These are phyloP conservation scores for Tetramorium simillimum DNA, from an alignment of 1,140 invertebrate genomes.

Conservation along the genomic window DNA sequence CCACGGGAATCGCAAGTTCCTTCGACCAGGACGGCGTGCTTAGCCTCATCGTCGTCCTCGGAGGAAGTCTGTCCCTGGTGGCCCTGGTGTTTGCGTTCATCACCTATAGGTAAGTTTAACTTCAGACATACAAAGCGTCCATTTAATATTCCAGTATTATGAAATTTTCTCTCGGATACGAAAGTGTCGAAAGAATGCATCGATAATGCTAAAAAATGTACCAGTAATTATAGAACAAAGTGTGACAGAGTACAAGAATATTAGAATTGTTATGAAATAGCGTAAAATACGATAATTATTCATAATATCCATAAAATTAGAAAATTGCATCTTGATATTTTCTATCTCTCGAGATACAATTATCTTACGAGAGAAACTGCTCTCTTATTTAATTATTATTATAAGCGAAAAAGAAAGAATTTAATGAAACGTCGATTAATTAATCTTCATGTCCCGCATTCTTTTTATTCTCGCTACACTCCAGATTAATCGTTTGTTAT, in stretches of 20 bases:
- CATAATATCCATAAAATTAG: neutral
- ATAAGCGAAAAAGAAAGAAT: neutral
- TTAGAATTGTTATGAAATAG: neutral
- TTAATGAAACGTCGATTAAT: constrained; percentile 35
- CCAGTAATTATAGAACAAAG: neutral
- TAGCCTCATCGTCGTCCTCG: constrained; percentile 88
- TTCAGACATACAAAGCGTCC: neutral
- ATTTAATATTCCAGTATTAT: neutral
- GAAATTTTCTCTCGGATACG: neutral
- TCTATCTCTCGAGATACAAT: neutral
- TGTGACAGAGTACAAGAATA: neutral
- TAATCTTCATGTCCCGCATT: neutral
- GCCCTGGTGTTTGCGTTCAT: constrained; percentile 90
- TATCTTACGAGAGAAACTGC: neutral
- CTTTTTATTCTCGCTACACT: neutral
- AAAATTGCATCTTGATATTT: neutral
- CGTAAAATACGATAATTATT: neutral
- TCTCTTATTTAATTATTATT: constrained; percentile 35
- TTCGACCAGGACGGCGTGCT: constrained; percentile 87
- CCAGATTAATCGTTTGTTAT: constrained; percentile 4
- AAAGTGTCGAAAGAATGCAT: neutral
- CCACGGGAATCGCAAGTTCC: constrained; percentile 78
- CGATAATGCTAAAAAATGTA: neutral
- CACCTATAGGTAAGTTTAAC: constrained; percentile 88
- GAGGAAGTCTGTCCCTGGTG: constrained; percentile 89